Evolutionary conservation across 2,113 vertebrate species (phyloP), one percentile per base, ranked within the genome.

Genomic region (Echinops telfairi): DNA sequence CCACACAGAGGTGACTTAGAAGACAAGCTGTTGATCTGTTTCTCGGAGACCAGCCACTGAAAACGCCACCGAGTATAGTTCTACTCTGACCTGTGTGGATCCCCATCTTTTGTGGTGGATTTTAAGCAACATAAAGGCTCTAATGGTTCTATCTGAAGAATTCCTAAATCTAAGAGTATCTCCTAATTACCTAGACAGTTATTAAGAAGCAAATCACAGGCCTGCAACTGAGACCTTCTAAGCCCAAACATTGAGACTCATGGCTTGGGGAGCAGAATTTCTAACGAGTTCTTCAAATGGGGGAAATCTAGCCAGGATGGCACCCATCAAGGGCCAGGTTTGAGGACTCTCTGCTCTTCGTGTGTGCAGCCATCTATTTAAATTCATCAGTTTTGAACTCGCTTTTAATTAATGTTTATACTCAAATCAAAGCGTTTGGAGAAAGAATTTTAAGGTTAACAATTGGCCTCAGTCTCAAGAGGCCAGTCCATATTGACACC

Each of bases 41-140:
- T n/a, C n/a, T n/a, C n/a, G n/a, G n/a, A n/a, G n/a, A n/a, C n/a
- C n/a, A 33, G 68, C 23, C 6, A 10, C 5, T 33, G 68, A 33
- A 71, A 71, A 33, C 10, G 10, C 66, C 19, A 1, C 7, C 3
- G 68, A 71, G 68, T 22, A 33, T 6, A 33, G 17, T 17, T 71
- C 31, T 33, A 19, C n/a, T 31, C 11, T 33, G 68, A 71, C 5
- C 16, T 0, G 19, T 16, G 19, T 33, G n/a, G n/a, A 4, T 3
- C 33, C 68, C 40, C 83, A 78, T 31, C 76, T 84, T 66, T 75
- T 66, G 29, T 19, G 2, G 60, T 19, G 80, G 31, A 66, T n/a
- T 70, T 92, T 64, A 86, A 86, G 78, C n/a, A 64, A 90, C 22
- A 90, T 36, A 64, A 83, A 80, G 19, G 2, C 25, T 66, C 10